A percentile compares a stretch with the other conserved stretches of the same genome.
Evolutionary conservation across 2,113 vertebrate species (phyloP).

Genomic region (Eulemur macaco): DNA sequence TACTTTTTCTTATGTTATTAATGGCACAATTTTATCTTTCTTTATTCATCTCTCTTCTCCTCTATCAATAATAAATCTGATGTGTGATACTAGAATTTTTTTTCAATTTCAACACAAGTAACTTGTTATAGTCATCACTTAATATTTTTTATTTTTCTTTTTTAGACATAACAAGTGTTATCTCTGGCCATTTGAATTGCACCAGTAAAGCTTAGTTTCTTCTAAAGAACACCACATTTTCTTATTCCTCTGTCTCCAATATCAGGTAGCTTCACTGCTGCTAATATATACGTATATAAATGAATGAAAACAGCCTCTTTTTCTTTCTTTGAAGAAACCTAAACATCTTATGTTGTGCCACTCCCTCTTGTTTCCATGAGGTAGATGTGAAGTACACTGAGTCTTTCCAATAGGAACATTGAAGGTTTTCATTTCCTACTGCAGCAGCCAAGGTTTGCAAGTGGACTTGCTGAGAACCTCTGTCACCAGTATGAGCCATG

Average conservation of each 20-base stretch:
- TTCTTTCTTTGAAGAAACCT: neutral
- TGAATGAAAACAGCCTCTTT: neutral
- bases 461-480: neutral
- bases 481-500: neutral
- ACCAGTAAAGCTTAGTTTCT: neutral
- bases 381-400: neutral
- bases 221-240: neutral
- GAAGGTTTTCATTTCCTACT: neutral
- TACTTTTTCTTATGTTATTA: neutral
- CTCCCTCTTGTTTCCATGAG: neutral
- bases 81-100: neutral
- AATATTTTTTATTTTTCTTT: constrained; percentile 12
- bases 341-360: neutral
- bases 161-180: neutral
- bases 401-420: neutral
- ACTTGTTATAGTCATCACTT: neutral
- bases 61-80: neutral
- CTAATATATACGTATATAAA: neutral
- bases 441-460: neutral
- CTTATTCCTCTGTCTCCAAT: neutral
- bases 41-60: neutral
- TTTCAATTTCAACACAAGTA: neutral
- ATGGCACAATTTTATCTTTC: neutral
- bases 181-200: neutral
- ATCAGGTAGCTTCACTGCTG: neutral